These are phyloP conservation scores for Lasius platythorax DNA, from an alignment of 2,888 invertebrate species.

Conservation along the genomic window DNA sequence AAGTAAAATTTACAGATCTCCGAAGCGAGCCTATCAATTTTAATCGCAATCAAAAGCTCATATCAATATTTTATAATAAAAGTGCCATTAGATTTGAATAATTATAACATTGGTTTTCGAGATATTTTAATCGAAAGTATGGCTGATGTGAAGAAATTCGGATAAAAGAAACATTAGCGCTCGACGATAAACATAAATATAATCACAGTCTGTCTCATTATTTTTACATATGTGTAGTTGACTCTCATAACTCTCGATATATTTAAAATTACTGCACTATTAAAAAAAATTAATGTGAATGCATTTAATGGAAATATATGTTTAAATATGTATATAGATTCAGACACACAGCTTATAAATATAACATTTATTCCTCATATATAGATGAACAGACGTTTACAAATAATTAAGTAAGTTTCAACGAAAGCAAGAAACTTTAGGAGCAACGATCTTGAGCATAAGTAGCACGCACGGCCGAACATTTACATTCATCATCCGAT, in stretches of 20 bases:
- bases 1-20: not conserved
- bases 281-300: not conserved
- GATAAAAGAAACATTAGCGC: not conserved
- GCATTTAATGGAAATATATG: not conserved
- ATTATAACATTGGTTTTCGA: too few relatives aligned
- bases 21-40: too few relatives aligned
- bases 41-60: too few relatives aligned
- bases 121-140: not conserved
- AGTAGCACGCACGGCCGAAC: slow-evolving; percentile 38
- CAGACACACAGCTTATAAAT: not conserved
- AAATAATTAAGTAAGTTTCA: slow-evolving; percentile 18
- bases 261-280: not conserved
- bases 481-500: slow-evolving; percentile 61
- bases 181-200: not conserved
- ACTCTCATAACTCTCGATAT: not conserved
- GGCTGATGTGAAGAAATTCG: not conserved
- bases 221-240: not conserved
- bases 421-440: slow-evolving; percentile 31
- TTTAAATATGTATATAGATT: not conserved
- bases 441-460: slow-evolving; percentile 51
- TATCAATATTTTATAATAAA: too few relatives aligned
- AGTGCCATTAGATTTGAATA: too few relatives aligned
- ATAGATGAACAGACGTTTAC: not conserved
- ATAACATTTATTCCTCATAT: not conserved
- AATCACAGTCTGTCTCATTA: not conserved